A percentile compares a stretch with the other conserved stretches of the same genome.
Evolutionary conservation across 2,113 vertebrate species (phyloP).

Genomic region (Syngnathoides biaculeatus): DNA sequence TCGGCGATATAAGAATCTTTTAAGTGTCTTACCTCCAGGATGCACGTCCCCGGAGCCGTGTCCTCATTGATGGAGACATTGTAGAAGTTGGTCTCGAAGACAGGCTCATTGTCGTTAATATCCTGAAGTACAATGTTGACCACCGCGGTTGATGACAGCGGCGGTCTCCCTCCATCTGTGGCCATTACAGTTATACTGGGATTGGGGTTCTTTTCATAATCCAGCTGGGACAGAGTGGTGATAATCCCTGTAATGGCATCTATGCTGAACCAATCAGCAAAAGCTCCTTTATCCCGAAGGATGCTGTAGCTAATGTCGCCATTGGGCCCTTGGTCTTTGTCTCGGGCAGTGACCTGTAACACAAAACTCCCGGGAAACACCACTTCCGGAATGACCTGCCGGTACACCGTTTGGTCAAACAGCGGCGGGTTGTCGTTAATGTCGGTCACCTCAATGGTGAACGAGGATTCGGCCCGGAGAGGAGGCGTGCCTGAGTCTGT

Average conservation of each 20-base stretch:
- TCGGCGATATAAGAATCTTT: background rate
- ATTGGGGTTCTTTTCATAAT: constrained; percentile 88
- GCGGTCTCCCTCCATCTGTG: constrained; percentile 81
- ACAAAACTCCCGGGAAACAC: constrained; percentile 94
- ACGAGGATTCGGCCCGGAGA: constrained; percentile 87
- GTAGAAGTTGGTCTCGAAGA: constrained; percentile 88
- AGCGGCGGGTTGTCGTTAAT: constrained; percentile 93
- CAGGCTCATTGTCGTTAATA: constrained; percentile 91
- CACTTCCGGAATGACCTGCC: constrained; percentile 88
- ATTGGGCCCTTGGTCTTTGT: constrained; percentile 94
- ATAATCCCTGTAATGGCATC: constrained; percentile 89
- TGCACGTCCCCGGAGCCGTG: constrained; percentile 85
- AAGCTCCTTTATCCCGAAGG: constrained; percentile 67
- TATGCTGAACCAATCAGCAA: constrained; percentile 86
- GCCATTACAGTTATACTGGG: constrained; percentile 88
- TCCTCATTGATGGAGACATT: constrained; percentile 90
- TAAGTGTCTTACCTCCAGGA: constrained; percentile 83
- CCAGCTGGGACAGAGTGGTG: constrained; percentile 85
- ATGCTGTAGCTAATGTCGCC: constrained; percentile 90
- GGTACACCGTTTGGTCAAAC: constrained; percentile 88
- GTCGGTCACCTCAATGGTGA: constrained; percentile 88
- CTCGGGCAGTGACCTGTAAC: constrained; percentile 87
- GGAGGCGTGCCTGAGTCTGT: constrained; percentile 92
- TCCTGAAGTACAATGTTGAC: constrained; percentile 89
- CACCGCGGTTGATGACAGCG: constrained; percentile 84